phyloP scores from a whole-genome alignment of 2,888 invertebrate genomes.

The Ormyrus pomaceus region DNA sequence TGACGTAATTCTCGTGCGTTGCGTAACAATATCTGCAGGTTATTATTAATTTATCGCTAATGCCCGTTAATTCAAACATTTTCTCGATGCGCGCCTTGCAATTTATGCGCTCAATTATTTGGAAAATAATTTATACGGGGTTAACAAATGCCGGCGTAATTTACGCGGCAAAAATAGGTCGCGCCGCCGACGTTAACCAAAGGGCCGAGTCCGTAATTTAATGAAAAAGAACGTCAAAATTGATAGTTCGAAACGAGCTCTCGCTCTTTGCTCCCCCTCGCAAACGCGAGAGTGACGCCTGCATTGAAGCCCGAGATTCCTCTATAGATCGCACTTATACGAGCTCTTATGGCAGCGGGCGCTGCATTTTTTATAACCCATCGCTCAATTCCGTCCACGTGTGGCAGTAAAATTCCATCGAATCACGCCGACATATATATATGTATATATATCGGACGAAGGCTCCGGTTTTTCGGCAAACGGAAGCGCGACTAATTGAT shows the following conservation, averaged over 20 bases:
- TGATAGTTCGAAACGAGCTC: not conserved
- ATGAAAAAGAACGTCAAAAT: not conserved
- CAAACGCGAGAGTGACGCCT: no score
- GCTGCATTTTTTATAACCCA: conserved; percentile 18
- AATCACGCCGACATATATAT: not conserved
- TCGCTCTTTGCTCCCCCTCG: not conserved
- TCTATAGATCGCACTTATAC: conserved; percentile 15
- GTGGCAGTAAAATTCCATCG: conserved; percentile 6
- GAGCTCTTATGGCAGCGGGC: conserved; percentile 4
- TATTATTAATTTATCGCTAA: no score
- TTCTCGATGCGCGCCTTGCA: not conserved
- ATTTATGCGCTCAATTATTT: conserved; percentile 45
- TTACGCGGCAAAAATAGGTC: conserved; percentile 21
- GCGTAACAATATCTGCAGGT: no score
- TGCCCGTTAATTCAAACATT: conserved; percentile 17
- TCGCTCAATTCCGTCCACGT: not conserved
- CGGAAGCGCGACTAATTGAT: no score
- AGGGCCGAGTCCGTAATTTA: not conserved
- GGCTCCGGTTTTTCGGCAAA: no score
- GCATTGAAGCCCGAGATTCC: no score
- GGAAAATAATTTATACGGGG: conserved; percentile 31
- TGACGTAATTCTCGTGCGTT: no score
- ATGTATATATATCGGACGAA: not conserved
- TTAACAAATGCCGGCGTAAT: conserved; percentile 24
- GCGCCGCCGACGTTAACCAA: not conserved